Base-by-base conservation (phyloP, 2,797 vertebrate species). In the Delichon dasypus region DNA sequence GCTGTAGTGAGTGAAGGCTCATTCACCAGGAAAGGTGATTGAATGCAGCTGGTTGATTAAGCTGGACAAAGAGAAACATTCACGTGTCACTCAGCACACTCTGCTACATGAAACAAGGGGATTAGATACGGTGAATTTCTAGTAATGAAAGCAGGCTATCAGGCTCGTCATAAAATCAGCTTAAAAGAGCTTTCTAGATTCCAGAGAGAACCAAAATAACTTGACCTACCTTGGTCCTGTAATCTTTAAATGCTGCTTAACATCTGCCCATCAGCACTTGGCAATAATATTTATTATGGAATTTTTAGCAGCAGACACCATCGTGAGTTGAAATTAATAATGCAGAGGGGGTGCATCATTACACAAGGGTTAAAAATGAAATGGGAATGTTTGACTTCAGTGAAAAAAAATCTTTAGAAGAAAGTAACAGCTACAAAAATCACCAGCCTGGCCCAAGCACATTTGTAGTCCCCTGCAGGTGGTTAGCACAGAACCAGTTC, bases 171-270 rank as follows among this genome's bases (percentile, higher is more conserved):
- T 84, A 85, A 96, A 97, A 97, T 97, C 97, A 92, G 96, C 96
- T 97, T 96, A 96, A 95, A 96, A 96, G 91, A 79, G 95, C 94
- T 89, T 91, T 91, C 82, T 87, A 65, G 64, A 95, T 94, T 88
- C 87, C 92, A 94, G 88, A 92, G 96, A 92, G 89, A 95, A 86
- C 94, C 25, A 94, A 97, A 97, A 97, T 96, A 95, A 96, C 94
- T 73, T 95, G 93, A 97, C 96, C 96, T 96, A 91, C 91, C 95
- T 97, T 88, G 47, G 89, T 92, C 86, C 85, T 84, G 51, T 97
- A 97, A 96, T 96, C 96, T 96, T 96, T 96, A 97, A 96, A 97
- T 96, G 93, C 95, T 53, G 88, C 81, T 94, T 88, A 93, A 95
- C 92, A 94, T 96, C 93, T 97, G 95, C 88, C 74, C 55, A 62